Evolutionary conservation across 2,113 vertebrate genomes (phyloP).

Genomic region (Ursus arctos): DNA sequence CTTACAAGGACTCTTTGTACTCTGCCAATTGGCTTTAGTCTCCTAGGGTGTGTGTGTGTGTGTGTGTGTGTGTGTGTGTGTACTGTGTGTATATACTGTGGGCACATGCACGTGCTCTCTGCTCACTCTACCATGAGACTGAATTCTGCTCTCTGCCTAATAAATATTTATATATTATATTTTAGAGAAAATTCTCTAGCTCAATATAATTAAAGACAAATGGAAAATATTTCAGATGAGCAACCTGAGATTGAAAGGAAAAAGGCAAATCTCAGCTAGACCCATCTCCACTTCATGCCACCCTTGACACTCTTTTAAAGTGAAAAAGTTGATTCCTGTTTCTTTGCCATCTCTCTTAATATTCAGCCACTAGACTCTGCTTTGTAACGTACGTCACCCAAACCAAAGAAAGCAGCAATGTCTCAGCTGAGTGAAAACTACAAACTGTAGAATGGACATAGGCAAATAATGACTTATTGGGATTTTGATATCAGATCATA

Average conservation of each 20-base stretch:
- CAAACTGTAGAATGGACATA: background rate
- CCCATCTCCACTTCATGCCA: background rate
- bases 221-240: background rate
- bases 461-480: background rate
- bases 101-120: fast-evolving
- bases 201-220: background rate
- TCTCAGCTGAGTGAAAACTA: background rate
- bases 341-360: background rate
- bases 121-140: background rate
- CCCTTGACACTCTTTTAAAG: background rate
- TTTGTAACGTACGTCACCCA: background rate
- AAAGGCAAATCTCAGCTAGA: background rate
- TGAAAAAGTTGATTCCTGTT: background rate
- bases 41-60: background rate
- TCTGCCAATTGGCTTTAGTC: background rate
- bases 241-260: background rate
- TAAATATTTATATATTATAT: background rate
- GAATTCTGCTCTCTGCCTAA: background rate
- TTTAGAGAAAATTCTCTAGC: background rate
- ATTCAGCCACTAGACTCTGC: background rate
- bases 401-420: background rate
- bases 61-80: background rate
- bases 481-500: background rate
- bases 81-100: background rate
- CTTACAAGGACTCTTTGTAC: background rate